Conservation (phyloP, 2,888 invertebrate species). For the Formica aserva region DNA sequence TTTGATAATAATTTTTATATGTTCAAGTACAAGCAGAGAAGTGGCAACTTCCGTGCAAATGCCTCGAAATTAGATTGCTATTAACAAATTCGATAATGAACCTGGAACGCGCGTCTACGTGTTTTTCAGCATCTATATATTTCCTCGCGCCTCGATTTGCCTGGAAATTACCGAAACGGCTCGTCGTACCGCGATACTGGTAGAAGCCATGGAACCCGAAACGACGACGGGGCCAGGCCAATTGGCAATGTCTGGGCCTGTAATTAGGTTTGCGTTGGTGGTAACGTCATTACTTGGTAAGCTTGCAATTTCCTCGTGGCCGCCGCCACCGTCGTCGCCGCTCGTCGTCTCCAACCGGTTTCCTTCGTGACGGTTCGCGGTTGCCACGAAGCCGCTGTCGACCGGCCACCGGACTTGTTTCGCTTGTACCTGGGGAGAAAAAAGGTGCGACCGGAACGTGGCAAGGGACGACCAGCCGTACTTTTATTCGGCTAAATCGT, state of each 20-base stretch:
- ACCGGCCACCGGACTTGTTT: conserved; percentile 12
- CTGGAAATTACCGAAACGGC: conserved; percentile 58
- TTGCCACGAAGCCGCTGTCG: conserved; percentile 16
- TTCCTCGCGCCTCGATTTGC: conserved; percentile 22
- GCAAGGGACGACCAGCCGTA: neutral
- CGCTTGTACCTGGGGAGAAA: neutral
- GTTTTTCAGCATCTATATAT: neutral
- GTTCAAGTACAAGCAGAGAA: neutral
- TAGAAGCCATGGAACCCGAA: conserved; percentile 61
- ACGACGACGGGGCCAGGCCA: conserved; percentile 66
- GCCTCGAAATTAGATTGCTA: neutral
- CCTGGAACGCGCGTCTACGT: neutral
- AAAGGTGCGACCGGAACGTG: neutral
- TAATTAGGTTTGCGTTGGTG: conserved; percentile 82
- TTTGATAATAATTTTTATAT: neutral
- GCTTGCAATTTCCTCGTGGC: conserved; percentile 81
- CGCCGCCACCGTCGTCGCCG: neutral
- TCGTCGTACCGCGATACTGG: conserved; percentile 48
- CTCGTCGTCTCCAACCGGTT: conserved; percentile 48
- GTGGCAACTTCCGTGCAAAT: neutral
- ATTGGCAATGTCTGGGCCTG: conserved; percentile 82
- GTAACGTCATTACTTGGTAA: conserved; percentile 82
- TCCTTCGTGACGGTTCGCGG: conserved; percentile 19
- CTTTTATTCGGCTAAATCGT: conserved; percentile 28
- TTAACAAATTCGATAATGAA: neutral